Conservation (phyloP, 2,113 vertebrate species). For the Sturnira hondurensis region DNA sequence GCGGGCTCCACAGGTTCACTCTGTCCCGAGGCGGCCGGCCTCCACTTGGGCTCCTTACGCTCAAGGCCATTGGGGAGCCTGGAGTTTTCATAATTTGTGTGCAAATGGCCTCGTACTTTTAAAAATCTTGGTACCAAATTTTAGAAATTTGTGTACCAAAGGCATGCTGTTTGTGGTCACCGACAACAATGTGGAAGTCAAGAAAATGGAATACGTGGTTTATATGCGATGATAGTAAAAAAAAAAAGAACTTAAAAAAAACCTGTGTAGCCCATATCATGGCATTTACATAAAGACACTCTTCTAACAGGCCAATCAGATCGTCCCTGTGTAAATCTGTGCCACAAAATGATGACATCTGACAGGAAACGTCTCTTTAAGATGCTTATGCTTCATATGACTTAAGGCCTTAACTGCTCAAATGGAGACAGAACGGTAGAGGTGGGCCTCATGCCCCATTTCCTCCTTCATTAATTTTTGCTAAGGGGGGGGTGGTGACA, state of each 20-base stretch:
- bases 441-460: conserved; percentile 44
- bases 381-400: background rate
- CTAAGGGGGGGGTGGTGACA: background rate
- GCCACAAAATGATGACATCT: conserved; percentile 18
- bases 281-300: conserved; percentile 25
- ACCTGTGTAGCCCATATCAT: background rate
- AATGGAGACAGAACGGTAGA: background rate
- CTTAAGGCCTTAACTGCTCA: background rate
- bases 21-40: background rate
- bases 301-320: conserved; percentile 49
- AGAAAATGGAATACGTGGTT: background rate
- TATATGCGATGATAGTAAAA: background rate
- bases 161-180: background rate
- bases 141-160: background rate
- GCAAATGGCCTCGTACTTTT: background rate
- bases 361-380: conserved; percentile 54
- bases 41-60: background rate
- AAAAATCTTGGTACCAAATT: background rate
- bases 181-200: background rate
- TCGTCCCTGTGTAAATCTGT: conserved; percentile 23
- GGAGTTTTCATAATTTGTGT: background rate
- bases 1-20: background rate
- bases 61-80: background rate
- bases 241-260: background rate
- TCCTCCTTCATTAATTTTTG: conserved; percentile 46